These are phyloP conservation scores for Meiosimyza platycephala DNA, from an alignment of 2,888 invertebrate genomes.

Conservation along the genomic window DNA sequence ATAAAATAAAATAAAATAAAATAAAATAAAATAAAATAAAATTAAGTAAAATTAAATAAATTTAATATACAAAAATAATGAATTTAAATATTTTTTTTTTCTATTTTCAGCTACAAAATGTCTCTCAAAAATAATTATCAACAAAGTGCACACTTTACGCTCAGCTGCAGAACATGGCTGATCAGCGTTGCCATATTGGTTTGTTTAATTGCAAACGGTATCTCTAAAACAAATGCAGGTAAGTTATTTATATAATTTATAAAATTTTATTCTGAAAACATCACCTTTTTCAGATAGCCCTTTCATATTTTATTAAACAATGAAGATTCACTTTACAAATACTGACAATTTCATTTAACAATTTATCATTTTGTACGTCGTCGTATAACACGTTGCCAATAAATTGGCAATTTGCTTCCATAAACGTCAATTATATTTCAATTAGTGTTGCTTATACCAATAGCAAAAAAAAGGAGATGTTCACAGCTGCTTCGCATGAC, in stretches of 20 bases:
- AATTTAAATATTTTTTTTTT: background rate
- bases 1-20: too few relatives aligned
- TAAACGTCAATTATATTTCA: constrained; percentile 30
- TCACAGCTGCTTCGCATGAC: constrained; percentile 2
- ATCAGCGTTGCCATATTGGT: constrained; percentile 54
- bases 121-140: constrained; percentile 35
- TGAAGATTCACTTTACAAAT: too few relatives aligned
- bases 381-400: constrained; percentile 14
- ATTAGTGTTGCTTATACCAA: constrained; percentile 11
- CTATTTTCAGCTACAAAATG: background rate
- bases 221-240: constrained; percentile 55
- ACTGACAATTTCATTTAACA: background rate
- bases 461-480: background rate
- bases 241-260: constrained; percentile 44
- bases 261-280: too few relatives aligned
- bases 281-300: too few relatives aligned
- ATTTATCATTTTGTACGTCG: constrained; percentile 11
- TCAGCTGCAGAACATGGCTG: constrained; percentile 41
- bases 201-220: constrained; percentile 51
- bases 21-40: too few relatives aligned
- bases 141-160: constrained; percentile 40
- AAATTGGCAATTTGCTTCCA: constrained; percentile 18
- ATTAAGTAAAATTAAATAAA: too few relatives aligned
- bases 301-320: too few relatives aligned
- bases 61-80: too few relatives aligned